A percentile compares a stretch with the other conserved stretches of the same genome.
phyloP scores from a whole-genome alignment of 2,113 vertebrate species.

The Pagrus major region DNA sequence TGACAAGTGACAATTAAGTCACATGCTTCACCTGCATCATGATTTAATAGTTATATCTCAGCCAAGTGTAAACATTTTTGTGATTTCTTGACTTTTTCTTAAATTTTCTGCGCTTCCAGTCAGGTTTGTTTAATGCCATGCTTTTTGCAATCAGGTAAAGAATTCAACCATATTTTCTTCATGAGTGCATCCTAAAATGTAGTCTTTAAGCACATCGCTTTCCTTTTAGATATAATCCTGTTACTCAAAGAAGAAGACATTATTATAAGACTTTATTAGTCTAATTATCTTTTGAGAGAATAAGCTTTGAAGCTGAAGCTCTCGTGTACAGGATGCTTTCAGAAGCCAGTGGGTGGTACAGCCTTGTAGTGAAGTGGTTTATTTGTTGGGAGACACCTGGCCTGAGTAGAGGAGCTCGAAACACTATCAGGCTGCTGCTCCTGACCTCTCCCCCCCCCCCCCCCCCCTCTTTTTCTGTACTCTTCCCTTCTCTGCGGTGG shows the following conservation, averaged over 20 bases:
- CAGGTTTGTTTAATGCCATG: too few species aligned
- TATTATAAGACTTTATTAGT: too few species aligned
- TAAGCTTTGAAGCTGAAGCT: constrained; percentile 11
- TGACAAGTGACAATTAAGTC: background rate
- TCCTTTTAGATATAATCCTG: background rate
- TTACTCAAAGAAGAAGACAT: too few species aligned
- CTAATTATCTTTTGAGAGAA: background rate
- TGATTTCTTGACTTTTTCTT: too few species aligned
- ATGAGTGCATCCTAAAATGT: background rate
- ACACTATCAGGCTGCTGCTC: constrained; percentile 63
- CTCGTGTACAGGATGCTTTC: constrained; percentile 28
- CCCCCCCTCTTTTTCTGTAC: constrained; percentile 35
- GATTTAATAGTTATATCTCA: background rate
- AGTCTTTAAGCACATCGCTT: background rate
- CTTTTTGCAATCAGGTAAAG: too few species aligned
- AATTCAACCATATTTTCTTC: background rate
- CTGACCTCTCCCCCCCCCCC: constrained; percentile 59
- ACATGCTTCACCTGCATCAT: too few species aligned
- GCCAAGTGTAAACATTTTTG: too few species aligned
- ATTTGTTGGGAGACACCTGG: constrained; percentile 80
- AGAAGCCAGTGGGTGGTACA: constrained; percentile 56
- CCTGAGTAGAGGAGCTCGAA: constrained; percentile 58
- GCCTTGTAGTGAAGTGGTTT: constrained; percentile 58
- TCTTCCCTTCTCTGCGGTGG: constrained; percentile 53
- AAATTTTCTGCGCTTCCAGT: too few species aligned